Base-by-base conservation (phyloP, 2,888 invertebrate species). In the Silvanus unidentatus region DNA sequence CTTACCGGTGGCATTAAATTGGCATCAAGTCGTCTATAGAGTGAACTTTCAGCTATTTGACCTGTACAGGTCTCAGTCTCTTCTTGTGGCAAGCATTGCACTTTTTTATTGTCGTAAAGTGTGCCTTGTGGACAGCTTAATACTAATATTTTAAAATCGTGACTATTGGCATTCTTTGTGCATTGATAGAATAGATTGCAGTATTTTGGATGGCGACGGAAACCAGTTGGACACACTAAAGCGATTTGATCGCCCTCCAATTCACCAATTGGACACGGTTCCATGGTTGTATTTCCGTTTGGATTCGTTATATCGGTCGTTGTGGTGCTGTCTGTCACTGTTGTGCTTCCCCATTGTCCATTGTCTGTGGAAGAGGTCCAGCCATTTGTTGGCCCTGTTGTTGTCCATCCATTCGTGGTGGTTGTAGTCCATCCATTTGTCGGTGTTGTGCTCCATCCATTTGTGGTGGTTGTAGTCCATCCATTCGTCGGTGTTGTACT, bases 161-260 rank as follows among this genome's bases (percentile, higher is more conserved):
- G 80, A 37, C 73, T 80, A 16, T 80, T 77, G 5, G 78, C 73
- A 45, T 78, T 77, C 55, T 78, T 79, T 12, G 82, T 84, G 59
- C 90, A 91, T 68, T 90, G 90, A 65, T 91, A 91, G 73, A 90
- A 89, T 57, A 87, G 70, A 61, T 87, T 86, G 59, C 90, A 90
- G 62, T 84, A 82, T 65, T 85, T 86, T 0, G 90, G 88, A 75
- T 91, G 89, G 52, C 88, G 76, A 62, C 78, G 79, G 70, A 91
- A 90, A 29, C 89, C 88, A 4, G 88, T 86, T 6, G 90, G 90
- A 63, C 90, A 91, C 1, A 88, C 79, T 44, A 83, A 77, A 10
- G 82, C 71, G 50, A 82, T 75, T 71, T 90, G 88, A 49, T 86
- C 82, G 13, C 81, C 79, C 41, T 82, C 80, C 8, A 83, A 72